A percentile compares a stretch with the other conserved stretches of the same genome.
These are phyloP conservation scores for Geotrypetes seraphini DNA, from an alignment of 2,797 vertebrate species.

Conservation along the genomic window DNA sequence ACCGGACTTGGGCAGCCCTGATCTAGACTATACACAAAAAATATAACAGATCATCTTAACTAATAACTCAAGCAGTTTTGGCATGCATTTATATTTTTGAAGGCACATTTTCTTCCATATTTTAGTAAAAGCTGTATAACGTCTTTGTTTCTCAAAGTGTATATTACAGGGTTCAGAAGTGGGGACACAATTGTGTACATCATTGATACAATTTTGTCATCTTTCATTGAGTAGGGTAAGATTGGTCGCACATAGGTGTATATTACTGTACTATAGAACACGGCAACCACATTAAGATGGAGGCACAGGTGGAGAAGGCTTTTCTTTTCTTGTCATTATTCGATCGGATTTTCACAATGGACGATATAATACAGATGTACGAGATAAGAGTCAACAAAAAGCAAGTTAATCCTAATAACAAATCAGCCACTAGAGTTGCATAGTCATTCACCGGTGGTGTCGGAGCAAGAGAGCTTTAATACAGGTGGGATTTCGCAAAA, in stretches of 20 bases:
- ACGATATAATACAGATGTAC: slow-evolving; percentile 2
- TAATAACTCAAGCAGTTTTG: too few relatives aligned
- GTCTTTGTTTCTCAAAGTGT: slow-evolving; percentile 25
- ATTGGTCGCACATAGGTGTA: slow-evolving; percentile 14
- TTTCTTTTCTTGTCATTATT: not conserved
- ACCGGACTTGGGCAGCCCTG: too few relatives aligned
- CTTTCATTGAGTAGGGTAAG: slow-evolving; percentile 3
- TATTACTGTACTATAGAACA: slow-evolving; percentile 14
- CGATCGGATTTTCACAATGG: slow-evolving; percentile 11
- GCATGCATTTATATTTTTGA: too few relatives aligned
- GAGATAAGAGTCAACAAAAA: slow-evolving; percentile 20
- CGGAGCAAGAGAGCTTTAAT: slow-evolving; percentile 16
- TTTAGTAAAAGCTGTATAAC: slow-evolving; percentile 8
- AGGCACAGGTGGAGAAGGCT: slow-evolving; percentile 23
- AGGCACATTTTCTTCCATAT: too few relatives aligned
- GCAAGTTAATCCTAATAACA: slow-evolving; percentile 12
- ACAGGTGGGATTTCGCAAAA: slow-evolving; percentile 32
- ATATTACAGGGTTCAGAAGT: slow-evolving; percentile 26
- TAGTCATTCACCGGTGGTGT: slow-evolving; percentile 6
- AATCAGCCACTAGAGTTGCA: slow-evolving; percentile 8
- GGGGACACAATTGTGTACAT: slow-evolving; percentile 25
- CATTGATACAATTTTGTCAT: slow-evolving; percentile 11
- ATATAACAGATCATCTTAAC: too few relatives aligned
- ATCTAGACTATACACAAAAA: too few relatives aligned
- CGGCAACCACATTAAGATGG: slow-evolving; percentile 20